These are phyloP conservation scores for Carduelis carduelis DNA, from an alignment of 2,797 vertebrate species.

Conservation along the genomic window DNA sequence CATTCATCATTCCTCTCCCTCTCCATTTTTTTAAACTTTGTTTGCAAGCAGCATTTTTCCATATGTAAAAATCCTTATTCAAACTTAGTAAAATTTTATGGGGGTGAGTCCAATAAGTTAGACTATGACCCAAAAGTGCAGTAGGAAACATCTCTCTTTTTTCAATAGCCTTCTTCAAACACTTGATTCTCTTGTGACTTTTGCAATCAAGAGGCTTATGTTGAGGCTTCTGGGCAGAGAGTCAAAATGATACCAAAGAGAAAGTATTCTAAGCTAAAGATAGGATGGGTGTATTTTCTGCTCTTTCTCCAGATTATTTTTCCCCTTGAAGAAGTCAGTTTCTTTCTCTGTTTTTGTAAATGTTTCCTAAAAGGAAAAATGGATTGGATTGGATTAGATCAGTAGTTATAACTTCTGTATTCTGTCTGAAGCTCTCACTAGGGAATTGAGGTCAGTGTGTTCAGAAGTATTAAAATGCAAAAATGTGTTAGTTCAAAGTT, in stretches of 20 bases:
- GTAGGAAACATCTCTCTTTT: background rate
- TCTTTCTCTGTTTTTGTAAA: background rate
- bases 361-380: background rate
- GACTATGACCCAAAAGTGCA: background rate
- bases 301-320: background rate
- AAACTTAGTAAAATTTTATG: slow-evolving; percentile 11
- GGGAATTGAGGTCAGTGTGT: background rate
- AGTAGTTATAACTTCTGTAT: background rate
- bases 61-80: slow-evolving; percentile 2
- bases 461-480: background rate
- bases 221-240: slow-evolving; percentile 34
- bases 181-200: background rate
- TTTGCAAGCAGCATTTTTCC: background rate
- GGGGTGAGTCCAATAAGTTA: slow-evolving; percentile 3
- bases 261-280: background rate
- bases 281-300: background rate
- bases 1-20: background rate
- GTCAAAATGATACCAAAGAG: slow-evolving; percentile 23
- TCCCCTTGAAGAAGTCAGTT: background rate
- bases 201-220: background rate
- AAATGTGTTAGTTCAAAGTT: background rate
- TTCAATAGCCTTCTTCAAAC: background rate
- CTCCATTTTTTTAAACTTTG: background rate
- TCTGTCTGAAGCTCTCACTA: background rate
- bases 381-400: background rate